Conservation (phyloP, 2,797 vertebrate species). For the Sebastes dallii region DNA sequence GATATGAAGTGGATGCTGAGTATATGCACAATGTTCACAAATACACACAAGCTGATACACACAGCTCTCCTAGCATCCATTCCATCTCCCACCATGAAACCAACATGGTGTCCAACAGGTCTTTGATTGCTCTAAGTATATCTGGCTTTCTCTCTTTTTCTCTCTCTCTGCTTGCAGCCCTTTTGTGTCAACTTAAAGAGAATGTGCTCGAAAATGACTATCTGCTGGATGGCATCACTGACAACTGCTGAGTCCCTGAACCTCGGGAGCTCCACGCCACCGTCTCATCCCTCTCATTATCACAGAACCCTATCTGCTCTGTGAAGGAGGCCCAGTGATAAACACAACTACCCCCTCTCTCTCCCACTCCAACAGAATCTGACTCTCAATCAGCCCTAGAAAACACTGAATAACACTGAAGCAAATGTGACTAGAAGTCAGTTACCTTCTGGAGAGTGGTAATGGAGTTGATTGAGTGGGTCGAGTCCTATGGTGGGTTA, state of each 20-base stretch:
- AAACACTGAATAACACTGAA: conserved; percentile 59
- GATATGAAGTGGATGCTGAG: background rate
- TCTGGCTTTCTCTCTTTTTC: conserved; percentile 10
- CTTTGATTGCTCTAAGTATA: conserved; percentile 46
- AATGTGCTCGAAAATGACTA: conserved; percentile 38
- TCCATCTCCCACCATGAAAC: conserved; percentile 20
- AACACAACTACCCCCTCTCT: conserved; percentile 34
- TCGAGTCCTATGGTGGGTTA: conserved; percentile 8
- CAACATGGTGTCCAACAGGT: conserved; percentile 46
- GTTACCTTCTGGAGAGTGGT: conserved; percentile 66
- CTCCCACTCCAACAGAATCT: conserved; percentile 39
- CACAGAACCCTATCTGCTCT: conserved; percentile 49
- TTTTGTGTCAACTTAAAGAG: conserved; percentile 40
- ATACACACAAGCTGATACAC: background rate
- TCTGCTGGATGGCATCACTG: conserved; percentile 30
- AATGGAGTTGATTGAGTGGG: conserved; percentile 57
- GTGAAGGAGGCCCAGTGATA: conserved; percentile 52
- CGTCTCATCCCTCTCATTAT: conserved; percentile 47
- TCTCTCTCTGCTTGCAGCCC: conserved; percentile 1
- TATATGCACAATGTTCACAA: background rate
- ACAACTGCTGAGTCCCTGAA: conserved; percentile 17
- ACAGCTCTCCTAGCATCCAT: conserved; percentile 10
- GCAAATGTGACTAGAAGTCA: conserved; percentile 72
- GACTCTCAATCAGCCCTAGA: conserved; percentile 52
- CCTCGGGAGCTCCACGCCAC: background rate